These are phyloP conservation scores for Orussus abietinus DNA, from an alignment of 1,140 invertebrate genomes.

Conservation along the genomic window DNA sequence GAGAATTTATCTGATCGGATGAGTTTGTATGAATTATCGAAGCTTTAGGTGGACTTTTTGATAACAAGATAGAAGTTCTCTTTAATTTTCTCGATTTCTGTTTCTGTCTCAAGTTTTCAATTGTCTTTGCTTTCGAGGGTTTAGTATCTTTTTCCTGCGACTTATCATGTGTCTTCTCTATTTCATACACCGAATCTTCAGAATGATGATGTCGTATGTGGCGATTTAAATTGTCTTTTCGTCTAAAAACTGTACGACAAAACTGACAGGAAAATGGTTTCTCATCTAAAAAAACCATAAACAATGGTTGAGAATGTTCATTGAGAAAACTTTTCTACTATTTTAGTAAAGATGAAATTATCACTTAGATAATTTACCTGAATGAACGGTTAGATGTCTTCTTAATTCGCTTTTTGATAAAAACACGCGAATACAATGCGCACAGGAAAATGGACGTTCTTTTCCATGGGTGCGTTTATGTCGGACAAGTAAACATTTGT, in stretches of 20 bases:
- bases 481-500: conserved; percentile 39
- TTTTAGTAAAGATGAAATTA: background rate
- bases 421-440: conserved; percentile 39
- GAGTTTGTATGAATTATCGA: conserved; percentile 23
- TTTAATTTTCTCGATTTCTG: conserved; percentile 21
- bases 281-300: conserved; percentile 35
- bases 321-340: background rate
- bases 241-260: conserved; percentile 47
- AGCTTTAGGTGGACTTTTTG: conserved; percentile 21
- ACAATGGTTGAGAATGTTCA: background rate
- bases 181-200: conserved; percentile 26
- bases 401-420: conserved; percentile 45
- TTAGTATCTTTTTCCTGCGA: conserved; percentile 9
- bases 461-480: conserved; percentile 46
- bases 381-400: conserved; percentile 41
- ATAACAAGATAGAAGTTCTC: background rate
- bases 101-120: conserved; percentile 9
- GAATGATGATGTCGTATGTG: conserved; percentile 52
- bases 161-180: conserved; percentile 14
- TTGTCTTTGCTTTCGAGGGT: conserved; percentile 20
- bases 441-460: conserved; percentile 43
- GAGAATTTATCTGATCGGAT: conserved; percentile 35
- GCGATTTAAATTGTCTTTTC: conserved; percentile 52
- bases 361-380: conserved; percentile 27
- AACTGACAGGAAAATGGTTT: conserved; percentile 50